Percentiles rank a stretch among this genome's conserved stretches.
phyloP scores from a whole-genome alignment of 2,113 vertebrate species.

The Balaeniceps rex region DNA sequence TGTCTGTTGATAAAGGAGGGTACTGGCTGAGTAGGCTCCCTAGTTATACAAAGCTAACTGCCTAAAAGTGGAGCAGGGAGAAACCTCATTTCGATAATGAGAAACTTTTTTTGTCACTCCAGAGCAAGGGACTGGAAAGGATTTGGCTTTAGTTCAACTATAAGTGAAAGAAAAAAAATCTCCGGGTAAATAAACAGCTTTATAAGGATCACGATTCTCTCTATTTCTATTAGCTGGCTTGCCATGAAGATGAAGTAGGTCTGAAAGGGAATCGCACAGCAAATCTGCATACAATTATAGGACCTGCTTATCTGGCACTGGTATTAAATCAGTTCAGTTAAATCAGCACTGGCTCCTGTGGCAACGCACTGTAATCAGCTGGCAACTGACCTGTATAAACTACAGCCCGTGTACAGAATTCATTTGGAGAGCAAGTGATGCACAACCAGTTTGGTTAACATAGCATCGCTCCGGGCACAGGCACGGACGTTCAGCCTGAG shows the following conservation, averaged over 20 bases:
- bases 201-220: background rate
- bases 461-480: background rate
- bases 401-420: accelerated
- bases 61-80: background rate
- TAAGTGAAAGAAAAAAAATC: background rate
- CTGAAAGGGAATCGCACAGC: background rate
- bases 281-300: background rate
- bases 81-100: background rate
- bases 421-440: background rate
- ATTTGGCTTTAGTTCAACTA: background rate
- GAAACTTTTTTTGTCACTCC: background rate
- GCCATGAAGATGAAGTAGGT: background rate
- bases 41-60: background rate
- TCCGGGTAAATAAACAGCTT: background rate
- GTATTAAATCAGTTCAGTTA: background rate
- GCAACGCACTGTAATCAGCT: background rate
- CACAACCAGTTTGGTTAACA: background rate
- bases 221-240: background rate
- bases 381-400: background rate
- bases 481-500: accelerated
- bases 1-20: background rate
- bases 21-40: background rate
- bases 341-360: accelerated
- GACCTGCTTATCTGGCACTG: background rate
- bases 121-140: background rate